These are phyloP conservation scores for Gonocerus acuteangulatus DNA, from an alignment of 2,888 invertebrate species.

Conservation along the genomic window DNA sequence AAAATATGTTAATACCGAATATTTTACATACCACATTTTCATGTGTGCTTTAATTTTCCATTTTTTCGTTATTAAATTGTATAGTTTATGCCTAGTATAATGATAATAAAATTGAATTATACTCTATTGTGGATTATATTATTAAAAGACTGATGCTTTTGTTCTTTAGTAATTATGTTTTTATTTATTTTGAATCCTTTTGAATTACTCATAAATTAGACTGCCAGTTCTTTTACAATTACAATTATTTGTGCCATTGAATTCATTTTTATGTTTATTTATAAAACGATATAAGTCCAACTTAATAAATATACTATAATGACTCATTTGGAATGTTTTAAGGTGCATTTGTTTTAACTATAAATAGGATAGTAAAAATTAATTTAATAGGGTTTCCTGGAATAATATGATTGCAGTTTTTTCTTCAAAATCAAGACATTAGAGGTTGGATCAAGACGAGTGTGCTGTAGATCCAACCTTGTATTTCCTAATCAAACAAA, in stretches of 20 bases:
- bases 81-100: not conserved
- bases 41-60: constrained; percentile 2
- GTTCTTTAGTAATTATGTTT: constrained; percentile 2
- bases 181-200: not conserved
- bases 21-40: not conserved
- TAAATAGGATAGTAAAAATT: too few relatives aligned
- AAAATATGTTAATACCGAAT: too few relatives aligned
- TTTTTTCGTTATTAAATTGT: constrained; percentile 5
- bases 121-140: constrained; percentile 2
- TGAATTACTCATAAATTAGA: not conserved
- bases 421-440: too few relatives aligned
- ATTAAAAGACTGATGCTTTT: constrained; percentile 12
- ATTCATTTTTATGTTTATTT: not conserved
- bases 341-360: too few relatives aligned
- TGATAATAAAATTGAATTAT: constrained; percentile 5
- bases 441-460: too few relatives aligned
- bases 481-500: too few relatives aligned
- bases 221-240: constrained; percentile 1
- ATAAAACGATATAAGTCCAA: too few relatives aligned
- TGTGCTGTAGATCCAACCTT: too few relatives aligned
- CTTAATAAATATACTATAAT: too few relatives aligned
- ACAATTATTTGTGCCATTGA: constrained; percentile 9
- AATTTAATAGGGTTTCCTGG: too few relatives aligned
- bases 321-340: too few relatives aligned
- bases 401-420: too few relatives aligned